phyloP scores from a whole-genome alignment of 92 coral and sea anemone species.

The Bergia puertoricense region DNA sequence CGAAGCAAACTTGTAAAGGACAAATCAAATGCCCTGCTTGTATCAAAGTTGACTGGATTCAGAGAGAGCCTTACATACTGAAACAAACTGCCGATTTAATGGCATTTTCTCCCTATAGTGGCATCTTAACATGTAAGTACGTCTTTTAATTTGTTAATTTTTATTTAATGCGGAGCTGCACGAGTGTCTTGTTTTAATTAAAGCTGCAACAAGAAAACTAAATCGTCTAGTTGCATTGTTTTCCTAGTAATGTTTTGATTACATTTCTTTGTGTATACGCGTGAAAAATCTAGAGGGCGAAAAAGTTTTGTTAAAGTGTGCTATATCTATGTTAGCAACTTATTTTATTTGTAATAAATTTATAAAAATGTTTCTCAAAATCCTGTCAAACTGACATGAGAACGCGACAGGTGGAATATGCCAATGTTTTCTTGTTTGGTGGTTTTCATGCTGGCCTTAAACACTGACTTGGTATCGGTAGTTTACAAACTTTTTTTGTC shows the following conservation, averaged over 20 bases:
- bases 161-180: conserved; percentile 21
- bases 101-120: conserved; percentile 8
- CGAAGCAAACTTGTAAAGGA: conserved; percentile 24
- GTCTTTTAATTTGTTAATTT: conserved; percentile 19
- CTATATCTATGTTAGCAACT: neutral
- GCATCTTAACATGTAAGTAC: conserved; percentile 35
- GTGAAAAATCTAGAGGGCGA: neutral
- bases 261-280: neutral
- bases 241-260: neutral
- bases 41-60: neutral
- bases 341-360: neutral
- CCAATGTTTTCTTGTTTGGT: conserved; percentile 14
- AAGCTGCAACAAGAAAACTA: neutral
- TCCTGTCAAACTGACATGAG: neutral
- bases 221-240: neutral
- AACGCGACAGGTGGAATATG: conserved; percentile 14
- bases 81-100: conserved; percentile 7
- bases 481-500: conserved; percentile 12
- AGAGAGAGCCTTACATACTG: conserved; percentile 13
- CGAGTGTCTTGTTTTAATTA: conserved; percentile 12
- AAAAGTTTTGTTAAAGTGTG: neutral
- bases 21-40: conserved; percentile 27
- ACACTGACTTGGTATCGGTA: neutral
- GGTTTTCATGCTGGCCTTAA: neutral
- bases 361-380: neutral